Evolutionary conservation across 2,888 invertebrate species (phyloP), one percentile per base, ranked within the genome.

Genomic region (Agrochola lota): DNA sequence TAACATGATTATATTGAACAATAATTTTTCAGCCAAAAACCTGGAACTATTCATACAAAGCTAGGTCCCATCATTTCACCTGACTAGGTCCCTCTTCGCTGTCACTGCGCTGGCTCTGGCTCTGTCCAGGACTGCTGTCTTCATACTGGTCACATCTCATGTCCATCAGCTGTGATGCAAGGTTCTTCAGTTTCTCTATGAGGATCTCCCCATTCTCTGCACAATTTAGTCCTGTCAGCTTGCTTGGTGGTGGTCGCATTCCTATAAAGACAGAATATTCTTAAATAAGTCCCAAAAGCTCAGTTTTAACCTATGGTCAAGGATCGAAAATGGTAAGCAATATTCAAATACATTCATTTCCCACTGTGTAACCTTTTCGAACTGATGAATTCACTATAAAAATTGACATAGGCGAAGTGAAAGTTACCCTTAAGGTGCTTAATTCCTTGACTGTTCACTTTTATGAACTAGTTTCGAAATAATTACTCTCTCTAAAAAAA

Each of bases 211-310:
- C 96, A 63, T 95, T 95, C 77, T 95, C 95, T 0, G 94, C 92
- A 70, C 94, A 95, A 3, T 89, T 93, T 26, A 95, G 87, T 0
- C 94, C 95, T 0, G 95, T 94, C 23, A 95, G 86, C 82, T 94
- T 96, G 87, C 95, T 95, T 0, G 95, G 95, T 0, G 94, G 95
- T 0, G 96, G 96, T 12, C 95, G 86, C 1, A 95, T 91, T n/a
- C 94, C 94, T 92, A 11, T 0, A 20, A 60, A 26, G 26, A 3
- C 11, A 59, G 3, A 30, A 15, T 40, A 35, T 57, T 35, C 71
- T 35, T 35, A 57, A 20, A 20, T n/a, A 11, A 6, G 0, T 63
- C 1, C 17, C 6, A 4, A 40, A 46, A 20, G 20, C 26, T 66
- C 26, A 7, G 20, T 46, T 46, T 46, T 66, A 52, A 20, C 49